Conservation (phyloP, 2,113 vertebrate genomes). For the Orientallactaga bullata region DNA sequence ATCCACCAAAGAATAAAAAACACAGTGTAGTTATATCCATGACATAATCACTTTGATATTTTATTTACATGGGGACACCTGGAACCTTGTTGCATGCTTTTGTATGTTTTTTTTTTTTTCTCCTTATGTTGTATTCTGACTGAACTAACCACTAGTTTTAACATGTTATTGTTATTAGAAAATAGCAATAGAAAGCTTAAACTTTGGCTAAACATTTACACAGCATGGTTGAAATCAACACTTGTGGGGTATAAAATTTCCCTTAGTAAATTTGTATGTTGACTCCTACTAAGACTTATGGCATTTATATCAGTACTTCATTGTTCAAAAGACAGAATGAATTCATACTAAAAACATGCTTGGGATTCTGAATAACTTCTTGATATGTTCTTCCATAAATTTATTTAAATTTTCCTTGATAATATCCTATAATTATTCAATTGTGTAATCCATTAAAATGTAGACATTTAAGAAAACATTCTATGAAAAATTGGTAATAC, state of each 20-base stretch:
- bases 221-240: background rate
- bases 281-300: background rate
- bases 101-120: background rate
- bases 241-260: background rate
- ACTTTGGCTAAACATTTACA: background rate
- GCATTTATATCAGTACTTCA: background rate
- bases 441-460: background rate
- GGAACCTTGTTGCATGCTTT: slow-evolving; percentile 69
- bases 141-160: background rate
- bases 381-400: no score
- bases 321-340: background rate
- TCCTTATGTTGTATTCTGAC: background rate
- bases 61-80: slow-evolving; percentile 81
- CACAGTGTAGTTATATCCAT: slow-evolving; percentile 75
- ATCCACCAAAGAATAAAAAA: no score
- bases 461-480: background rate
- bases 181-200: background rate
- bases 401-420: background rate
- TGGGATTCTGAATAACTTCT: no score
- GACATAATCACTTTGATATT: slow-evolving; percentile 77
- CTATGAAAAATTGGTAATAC: background rate
- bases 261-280: background rate
- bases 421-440: no score
- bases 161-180: background rate
- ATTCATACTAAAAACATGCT: no score